Percentiles rank a stretch among this genome's conserved stretches.
phyloP scores from a whole-genome alignment of 37 sponge, comb jelly and placozoan genomes.

The Oscarella lobularis region DNA sequence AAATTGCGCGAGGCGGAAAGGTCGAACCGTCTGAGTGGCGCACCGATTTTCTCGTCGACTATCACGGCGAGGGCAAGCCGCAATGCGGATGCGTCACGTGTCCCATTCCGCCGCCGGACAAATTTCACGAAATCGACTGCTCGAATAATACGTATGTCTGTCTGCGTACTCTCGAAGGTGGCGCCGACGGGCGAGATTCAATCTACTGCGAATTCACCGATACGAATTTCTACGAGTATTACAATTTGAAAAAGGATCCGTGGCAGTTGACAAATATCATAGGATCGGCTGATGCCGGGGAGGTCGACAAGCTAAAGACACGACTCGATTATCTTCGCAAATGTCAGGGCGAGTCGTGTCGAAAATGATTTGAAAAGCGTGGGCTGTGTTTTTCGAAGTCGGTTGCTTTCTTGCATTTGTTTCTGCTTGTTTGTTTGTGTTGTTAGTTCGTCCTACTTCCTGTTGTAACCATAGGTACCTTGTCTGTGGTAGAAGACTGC shows the following conservation, averaged over 20 bases:
- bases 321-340: background rate
- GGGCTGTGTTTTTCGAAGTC: background rate
- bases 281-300: background rate
- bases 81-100: background rate
- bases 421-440: background rate
- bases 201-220: slow-evolving; percentile 2
- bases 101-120: background rate
- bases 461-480: too few species aligned
- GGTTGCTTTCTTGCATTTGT: background rate
- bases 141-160: slow-evolving; percentile 1
- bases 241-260: background rate
- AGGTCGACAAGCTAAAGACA: background rate
- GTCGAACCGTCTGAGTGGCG: slow-evolving; percentile 4
- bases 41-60: slow-evolving; percentile 50
- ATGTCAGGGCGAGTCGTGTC: background rate
- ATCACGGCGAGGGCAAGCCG: slow-evolving; percentile 42
- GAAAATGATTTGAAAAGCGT: background rate
- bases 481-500: too few species aligned
- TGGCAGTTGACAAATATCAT: background rate
- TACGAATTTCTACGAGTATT: background rate
- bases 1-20: background rate
- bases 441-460: too few species aligned
- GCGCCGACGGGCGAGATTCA: background rate
- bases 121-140: background rate
- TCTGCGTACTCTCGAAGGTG: background rate